These are phyloP conservation scores for Mobula hypostoma DNA, from an alignment of 2,113 vertebrate species.

Conservation along the genomic window DNA sequence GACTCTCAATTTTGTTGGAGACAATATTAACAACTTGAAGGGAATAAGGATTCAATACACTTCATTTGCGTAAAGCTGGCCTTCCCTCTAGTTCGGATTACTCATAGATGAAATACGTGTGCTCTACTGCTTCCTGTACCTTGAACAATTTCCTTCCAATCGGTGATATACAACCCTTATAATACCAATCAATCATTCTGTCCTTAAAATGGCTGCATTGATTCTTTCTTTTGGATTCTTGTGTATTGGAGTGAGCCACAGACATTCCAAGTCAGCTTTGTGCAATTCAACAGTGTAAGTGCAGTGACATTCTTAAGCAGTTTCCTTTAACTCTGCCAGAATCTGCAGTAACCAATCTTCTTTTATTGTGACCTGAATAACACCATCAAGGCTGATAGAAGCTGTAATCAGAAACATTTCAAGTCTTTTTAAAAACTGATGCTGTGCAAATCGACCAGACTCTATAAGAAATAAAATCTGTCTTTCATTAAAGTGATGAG, in stretches of 20 bases:
- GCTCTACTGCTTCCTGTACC: neutral
- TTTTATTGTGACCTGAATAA: conserved; percentile 29
- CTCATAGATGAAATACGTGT: neutral
- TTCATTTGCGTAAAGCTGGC: neutral
- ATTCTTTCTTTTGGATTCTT: conserved; percentile 4
- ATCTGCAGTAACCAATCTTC: conserved; percentile 6
- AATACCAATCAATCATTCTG: conserved; percentile 23
- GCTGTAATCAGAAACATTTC: neutral
- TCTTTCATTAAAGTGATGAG: neutral
- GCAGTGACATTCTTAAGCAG: neutral
- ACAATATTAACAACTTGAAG: neutral
- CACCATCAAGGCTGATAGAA: neutral
- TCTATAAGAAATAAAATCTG: neutral
- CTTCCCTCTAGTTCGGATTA: neutral
- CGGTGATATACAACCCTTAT: neutral
- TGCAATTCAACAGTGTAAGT: neutral
- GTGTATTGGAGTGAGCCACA: neutral
- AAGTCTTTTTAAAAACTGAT: neutral
- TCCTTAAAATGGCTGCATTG: neutral
- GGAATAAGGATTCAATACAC: neutral
- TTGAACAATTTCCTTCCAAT: neutral
- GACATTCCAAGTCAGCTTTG: neutral
- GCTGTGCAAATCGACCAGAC: neutral
- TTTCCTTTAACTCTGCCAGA: conserved; percentile 13
- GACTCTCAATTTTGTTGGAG: neutral